Percentiles rank a stretch among this genome's conserved stretches.
Conservation (phyloP, 2,113 vertebrate species). For the Ophiodon elongatus region DNA sequence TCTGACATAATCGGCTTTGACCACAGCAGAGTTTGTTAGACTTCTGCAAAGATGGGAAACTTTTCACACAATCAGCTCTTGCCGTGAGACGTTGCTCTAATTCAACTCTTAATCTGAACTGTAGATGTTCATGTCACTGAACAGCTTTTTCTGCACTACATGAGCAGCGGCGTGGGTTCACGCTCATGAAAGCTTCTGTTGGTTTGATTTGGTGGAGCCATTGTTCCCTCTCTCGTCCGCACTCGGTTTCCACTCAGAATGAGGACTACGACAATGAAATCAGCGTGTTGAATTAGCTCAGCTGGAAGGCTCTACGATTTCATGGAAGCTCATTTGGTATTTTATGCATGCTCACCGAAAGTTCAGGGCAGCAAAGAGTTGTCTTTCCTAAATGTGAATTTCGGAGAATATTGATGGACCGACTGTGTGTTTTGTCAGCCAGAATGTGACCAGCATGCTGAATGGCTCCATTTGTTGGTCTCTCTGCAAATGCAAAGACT, state of each 20-base stretch:
- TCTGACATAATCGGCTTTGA: conserved; percentile 76
- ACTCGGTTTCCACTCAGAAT: conserved; percentile 64
- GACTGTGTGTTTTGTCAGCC: conserved; percentile 64
- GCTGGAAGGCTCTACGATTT: conserved; percentile 49
- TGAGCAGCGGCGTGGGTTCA: conserved; percentile 27
- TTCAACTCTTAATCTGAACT: conserved; percentile 21
- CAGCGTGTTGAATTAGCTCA: conserved; percentile 58
- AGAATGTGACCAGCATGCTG: conserved; percentile 63
- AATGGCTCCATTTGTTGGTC: conserved; percentile 42
- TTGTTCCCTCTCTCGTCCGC: conserved; percentile 19
- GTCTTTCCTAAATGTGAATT: conserved; percentile 55
- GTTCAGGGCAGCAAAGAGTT: conserved; percentile 18
- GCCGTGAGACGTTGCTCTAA: conserved; percentile 15
- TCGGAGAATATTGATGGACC: conserved; percentile 60
- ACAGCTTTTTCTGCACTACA: conserved; percentile 4
- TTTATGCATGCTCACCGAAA: conserved; percentile 35
- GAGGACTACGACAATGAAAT: conserved; percentile 58
- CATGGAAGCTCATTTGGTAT: conserved; percentile 54
- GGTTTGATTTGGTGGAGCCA: conserved; percentile 34
- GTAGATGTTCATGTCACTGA: background rate
- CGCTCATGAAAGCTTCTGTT: conserved; percentile 23
- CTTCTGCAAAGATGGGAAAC: conserved; percentile 52
- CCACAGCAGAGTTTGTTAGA: conserved; percentile 54
- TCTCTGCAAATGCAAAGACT: conserved; percentile 36
- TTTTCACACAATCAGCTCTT: conserved; percentile 43